These are phyloP conservation scores for Lochmaea crataegi DNA, from an alignment of 2,888 invertebrate genomes.

Conservation along the genomic window DNA sequence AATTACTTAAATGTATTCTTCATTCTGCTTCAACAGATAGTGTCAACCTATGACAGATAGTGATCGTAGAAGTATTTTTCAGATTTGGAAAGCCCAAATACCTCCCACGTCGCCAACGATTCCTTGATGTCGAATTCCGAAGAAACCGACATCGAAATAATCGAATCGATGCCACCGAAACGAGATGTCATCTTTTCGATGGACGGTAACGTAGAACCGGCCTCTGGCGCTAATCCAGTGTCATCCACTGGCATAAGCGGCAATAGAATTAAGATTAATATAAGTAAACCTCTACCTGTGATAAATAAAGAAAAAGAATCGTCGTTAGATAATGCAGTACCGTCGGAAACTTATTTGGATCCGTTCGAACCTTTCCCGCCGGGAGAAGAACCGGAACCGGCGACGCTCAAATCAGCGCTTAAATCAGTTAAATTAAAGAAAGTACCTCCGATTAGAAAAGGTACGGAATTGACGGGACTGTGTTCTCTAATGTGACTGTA, in stretches of 20 bases:
- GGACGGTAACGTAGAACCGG: conserved; percentile 80
- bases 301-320: conserved; percentile 64
- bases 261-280: conserved; percentile 84
- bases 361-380: conserved; percentile 70
- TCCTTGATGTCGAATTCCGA: conserved; percentile 5
- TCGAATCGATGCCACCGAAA: conserved; percentile 63
- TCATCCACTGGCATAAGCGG: conserved; percentile 55
- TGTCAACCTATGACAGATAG: not conserved
- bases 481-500: conserved; percentile 84
- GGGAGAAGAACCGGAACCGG: conserved; percentile 68
- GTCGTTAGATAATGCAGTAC: conserved; percentile 44
- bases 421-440: conserved; percentile 75
- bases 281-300: conserved; percentile 75
- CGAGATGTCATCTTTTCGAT: conserved; percentile 74
- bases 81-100: conserved; percentile 20
- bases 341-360: conserved; percentile 52
- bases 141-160: conserved; percentile 18
- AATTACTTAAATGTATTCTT: too few species aligned
- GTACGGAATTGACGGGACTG: conserved; percentile 84
- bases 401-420: conserved; percentile 74
- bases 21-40: too few species aligned
- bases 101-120: conserved; percentile 17
- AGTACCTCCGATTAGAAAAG: conserved; percentile 78
- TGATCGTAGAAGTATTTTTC: not conserved
- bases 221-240: conserved; percentile 44